phyloP scores from a whole-genome alignment of 1,140 invertebrate genomes.

The Caerostris darwini region DNA sequence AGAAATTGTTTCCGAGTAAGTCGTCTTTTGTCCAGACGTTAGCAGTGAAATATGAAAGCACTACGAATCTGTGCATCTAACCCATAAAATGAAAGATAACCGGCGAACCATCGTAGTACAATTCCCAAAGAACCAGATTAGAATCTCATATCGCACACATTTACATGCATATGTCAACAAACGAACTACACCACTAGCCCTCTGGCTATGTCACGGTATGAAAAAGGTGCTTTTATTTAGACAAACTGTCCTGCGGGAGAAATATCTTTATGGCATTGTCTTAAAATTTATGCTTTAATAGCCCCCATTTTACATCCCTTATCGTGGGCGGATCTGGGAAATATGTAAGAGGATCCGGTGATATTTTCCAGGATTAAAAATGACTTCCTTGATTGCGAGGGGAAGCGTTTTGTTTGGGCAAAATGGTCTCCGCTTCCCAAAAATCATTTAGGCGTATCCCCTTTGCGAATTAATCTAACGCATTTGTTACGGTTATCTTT shows the following conservation, averaged over 20 bases:
- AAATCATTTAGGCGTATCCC: constrained; percentile 28
- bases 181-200: background rate
- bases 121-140: background rate
- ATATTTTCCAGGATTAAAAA: constrained; percentile 49
- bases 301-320: background rate
- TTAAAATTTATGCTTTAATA: constrained; percentile 23
- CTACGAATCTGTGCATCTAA: background rate
- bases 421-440: background rate
- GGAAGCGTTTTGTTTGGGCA: constrained; percentile 16
- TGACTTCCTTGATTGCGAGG: constrained; percentile 21
- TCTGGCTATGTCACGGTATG: background rate
- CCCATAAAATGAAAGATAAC: background rate
- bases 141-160: background rate
- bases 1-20: background rate
- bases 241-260: constrained; percentile 9
- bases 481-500: background rate
- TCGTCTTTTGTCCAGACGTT: background rate
- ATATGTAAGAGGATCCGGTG: constrained; percentile 41
- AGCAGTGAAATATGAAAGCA: background rate
- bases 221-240: constrained; percentile 42
- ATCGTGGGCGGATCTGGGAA: background rate
- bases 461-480: background rate
- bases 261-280: constrained; percentile 54
- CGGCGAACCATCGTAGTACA: background rate
- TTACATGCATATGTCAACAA: background rate